These are phyloP conservation scores for Camelus dromedarius DNA, from an alignment of 2,113 vertebrate species.

Conservation along the genomic window DNA sequence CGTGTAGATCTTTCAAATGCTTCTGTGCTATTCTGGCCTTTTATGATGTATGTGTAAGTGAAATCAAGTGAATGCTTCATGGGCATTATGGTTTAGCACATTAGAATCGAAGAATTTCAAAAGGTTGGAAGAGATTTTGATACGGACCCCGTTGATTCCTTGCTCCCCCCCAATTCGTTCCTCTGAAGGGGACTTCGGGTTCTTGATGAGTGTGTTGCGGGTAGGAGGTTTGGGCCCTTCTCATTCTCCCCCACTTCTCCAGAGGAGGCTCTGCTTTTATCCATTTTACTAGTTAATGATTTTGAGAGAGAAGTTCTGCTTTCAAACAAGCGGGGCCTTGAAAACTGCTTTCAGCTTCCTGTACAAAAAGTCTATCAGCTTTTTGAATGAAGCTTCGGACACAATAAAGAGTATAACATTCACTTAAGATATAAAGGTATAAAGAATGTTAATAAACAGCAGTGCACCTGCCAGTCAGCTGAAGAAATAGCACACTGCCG, in stretches of 20 bases:
- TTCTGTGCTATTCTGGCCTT: not conserved
- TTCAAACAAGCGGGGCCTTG: constrained; percentile 24
- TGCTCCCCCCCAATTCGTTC: not conserved
- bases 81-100: not conserved
- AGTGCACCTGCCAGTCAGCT: not conserved
- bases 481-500: not conserved
- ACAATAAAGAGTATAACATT: not conserved
- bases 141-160: not conserved
- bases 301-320: not conserved
- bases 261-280: not conserved
- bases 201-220: not conserved
- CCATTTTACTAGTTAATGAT: not conserved
- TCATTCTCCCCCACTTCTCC: not conserved
- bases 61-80: not conserved
- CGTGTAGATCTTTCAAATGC: not conserved
- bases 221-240: not conserved
- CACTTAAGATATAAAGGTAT: not conserved
- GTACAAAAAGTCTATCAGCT: not conserved
- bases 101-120: not conserved
- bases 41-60: not conserved
- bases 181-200: not conserved
- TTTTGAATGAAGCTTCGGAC: constrained; percentile 10
- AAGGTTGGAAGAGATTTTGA: not conserved
- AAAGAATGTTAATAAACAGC: not conserved
- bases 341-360: constrained; percentile 2